Conservation (phyloP, 2,797 vertebrate species). For the Clamator glandarius region DNA sequence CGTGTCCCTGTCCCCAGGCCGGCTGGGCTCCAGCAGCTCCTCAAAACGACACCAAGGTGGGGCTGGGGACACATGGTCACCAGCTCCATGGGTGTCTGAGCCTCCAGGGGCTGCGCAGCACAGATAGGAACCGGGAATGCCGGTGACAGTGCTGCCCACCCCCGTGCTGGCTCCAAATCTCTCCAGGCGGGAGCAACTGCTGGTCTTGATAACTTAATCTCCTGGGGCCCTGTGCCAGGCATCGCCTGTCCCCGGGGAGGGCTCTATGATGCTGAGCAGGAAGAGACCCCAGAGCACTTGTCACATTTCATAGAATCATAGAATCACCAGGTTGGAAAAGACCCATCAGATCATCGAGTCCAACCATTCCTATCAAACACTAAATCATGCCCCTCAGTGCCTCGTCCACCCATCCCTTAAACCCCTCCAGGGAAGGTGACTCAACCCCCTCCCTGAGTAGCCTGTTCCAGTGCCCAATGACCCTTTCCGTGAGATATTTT, state of each 20-base stretch:
- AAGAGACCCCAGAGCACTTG: neutral
- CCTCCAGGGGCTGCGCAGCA: neutral
- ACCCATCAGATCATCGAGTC: no score
- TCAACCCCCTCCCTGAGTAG: no score
- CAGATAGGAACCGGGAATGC: neutral
- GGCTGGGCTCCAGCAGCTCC: neutral
- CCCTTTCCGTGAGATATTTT: no score
- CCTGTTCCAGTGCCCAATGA: no score
- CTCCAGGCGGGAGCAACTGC: neutral
- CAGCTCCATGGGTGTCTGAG: neutral
- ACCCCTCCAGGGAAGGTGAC: no score
- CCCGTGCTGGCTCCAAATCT: neutral
- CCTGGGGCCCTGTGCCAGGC: accelerated
- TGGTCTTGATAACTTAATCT: slow-evolving; percentile 40
- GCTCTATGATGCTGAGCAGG: neutral
- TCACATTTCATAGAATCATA: no score
- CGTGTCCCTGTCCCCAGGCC: accelerated
- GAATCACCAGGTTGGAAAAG: no score
- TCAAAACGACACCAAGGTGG: accelerated
- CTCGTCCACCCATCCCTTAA: no score
- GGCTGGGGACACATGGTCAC: accelerated
- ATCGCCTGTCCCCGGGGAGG: neutral
- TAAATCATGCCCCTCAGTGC: no score
- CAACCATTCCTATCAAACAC: no score
- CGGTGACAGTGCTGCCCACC: accelerated